Evolutionary conservation across 2,888 invertebrate species (phyloP).

Genomic region (Coleophora flavipennella): DNA sequence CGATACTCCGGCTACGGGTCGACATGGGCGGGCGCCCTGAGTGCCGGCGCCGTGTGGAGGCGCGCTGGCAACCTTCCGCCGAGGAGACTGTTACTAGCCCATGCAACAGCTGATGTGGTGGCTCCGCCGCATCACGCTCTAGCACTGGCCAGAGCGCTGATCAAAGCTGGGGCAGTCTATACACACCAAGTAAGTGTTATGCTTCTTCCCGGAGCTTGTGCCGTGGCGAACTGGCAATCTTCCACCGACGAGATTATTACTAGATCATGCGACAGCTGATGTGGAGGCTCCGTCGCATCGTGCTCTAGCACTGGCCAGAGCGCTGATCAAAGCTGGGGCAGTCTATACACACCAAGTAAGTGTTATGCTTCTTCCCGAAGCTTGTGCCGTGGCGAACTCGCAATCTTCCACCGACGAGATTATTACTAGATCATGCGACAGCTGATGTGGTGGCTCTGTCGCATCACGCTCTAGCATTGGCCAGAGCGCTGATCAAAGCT

Average conservation of each 20-base stretch:
- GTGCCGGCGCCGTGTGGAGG: constrained; percentile 85
- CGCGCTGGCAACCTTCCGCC: constrained; percentile 83
- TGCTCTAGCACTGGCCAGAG: constrained; percentile 85
- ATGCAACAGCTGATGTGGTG: constrained; percentile 88
- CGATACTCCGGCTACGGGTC: constrained; percentile 88
- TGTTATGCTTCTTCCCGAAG: constrained; percentile 65
- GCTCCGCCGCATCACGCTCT: constrained; percentile 92
- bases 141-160: constrained; percentile 85
- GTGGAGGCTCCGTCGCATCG: constrained; percentile 89
- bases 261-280: constrained; percentile 90
- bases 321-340: constrained; percentile 86
- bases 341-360: constrained; percentile 88
- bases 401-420: constrained; percentile 63
- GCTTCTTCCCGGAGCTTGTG: constrained; percentile 78
- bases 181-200: constrained; percentile 80
- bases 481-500: constrained; percentile 85
- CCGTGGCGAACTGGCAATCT: constrained; percentile 86
- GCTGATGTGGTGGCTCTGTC: too few species aligned
- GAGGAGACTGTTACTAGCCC: constrained; percentile 75
- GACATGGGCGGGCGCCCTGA: constrained; percentile 79
- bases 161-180: constrained; percentile 86
- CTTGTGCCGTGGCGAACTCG: constrained; percentile 85
- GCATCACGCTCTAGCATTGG: constrained; percentile 77
- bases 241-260: constrained; percentile 67
- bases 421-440: too few species aligned